These are phyloP conservation scores for Cyprinella venusta DNA, from an alignment of 2,797 vertebrate species.

Conservation along the genomic window DNA sequence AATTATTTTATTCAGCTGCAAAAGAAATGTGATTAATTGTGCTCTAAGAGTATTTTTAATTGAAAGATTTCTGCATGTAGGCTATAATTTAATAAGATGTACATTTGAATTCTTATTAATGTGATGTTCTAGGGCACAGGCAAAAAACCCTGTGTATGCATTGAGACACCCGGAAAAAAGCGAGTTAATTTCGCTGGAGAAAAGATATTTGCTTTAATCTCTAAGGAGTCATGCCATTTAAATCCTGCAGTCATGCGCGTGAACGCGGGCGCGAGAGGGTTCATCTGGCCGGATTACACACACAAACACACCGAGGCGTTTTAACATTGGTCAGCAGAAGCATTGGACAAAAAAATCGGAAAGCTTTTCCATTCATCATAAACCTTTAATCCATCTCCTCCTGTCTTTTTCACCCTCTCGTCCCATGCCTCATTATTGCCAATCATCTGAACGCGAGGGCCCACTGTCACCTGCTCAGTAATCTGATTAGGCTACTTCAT, in stretches of 20 bases:
- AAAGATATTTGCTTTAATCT: slow-evolving; percentile 62
- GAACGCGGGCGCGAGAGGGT: slow-evolving; percentile 51
- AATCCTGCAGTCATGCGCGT: slow-evolving; percentile 44
- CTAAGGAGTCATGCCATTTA: slow-evolving; percentile 48
- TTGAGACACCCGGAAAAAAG: slow-evolving; percentile 36
- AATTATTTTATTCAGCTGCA: neutral
- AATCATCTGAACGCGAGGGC: slow-evolving; percentile 86
- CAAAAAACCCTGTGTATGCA: slow-evolving; percentile 40
- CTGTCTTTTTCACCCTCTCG: slow-evolving; percentile 39
- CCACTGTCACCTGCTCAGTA: slow-evolving; percentile 97
- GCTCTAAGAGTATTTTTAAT: slow-evolving; percentile 36
- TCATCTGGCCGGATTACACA: slow-evolving; percentile 34
- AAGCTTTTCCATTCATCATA: slow-evolving; percentile 73
- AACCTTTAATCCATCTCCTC: slow-evolving; percentile 76
- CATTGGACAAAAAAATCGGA: slow-evolving; percentile 48
- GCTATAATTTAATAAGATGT: slow-evolving; percentile 59
- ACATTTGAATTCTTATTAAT: slow-evolving; percentile 52
- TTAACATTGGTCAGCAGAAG: slow-evolving; percentile 70
- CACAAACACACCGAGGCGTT: slow-evolving; percentile 37
- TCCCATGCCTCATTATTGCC: slow-evolving; percentile 87
- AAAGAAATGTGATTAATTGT: slow-evolving; percentile 14
- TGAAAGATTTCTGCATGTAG: slow-evolving; percentile 48
- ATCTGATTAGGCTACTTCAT: slow-evolving; percentile 98
- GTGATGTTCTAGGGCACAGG: slow-evolving; percentile 38
- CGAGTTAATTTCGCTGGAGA: slow-evolving; percentile 52